phyloP scores from a whole-genome alignment of 2,113 vertebrate species.

The Paracanthobrama guichenoti region DNA sequence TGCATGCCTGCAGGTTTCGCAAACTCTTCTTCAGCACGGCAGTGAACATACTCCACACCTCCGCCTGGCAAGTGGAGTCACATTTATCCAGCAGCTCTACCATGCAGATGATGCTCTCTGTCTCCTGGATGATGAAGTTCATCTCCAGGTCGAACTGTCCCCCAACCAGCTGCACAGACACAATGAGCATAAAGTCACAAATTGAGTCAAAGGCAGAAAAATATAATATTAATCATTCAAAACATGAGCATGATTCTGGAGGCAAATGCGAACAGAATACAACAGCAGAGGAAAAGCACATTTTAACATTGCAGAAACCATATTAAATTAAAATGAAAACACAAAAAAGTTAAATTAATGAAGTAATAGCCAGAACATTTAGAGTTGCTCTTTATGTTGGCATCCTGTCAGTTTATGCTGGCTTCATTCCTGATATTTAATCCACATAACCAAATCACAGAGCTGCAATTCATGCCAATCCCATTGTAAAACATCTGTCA shows the following conservation, averaged over 20 bases:
- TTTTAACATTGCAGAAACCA: background rate
- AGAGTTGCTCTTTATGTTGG: background rate
- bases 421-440: constrained; percentile 1
- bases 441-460: background rate
- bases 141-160: constrained; percentile 97
- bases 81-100: constrained; percentile 92
- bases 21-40: constrained; percentile 96
- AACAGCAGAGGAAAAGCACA: background rate
- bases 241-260: background rate
- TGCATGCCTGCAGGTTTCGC: constrained; percentile 91
- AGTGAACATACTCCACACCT: constrained; percentile 98
- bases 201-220: background rate
- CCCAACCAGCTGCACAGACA: constrained; percentile 83
- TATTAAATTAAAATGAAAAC: background rate
- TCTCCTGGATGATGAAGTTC: constrained; percentile 98
- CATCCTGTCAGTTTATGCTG: background rate
- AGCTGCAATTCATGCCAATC: constrained; percentile 11
- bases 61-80: constrained; percentile 91
- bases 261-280: background rate
- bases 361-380: background rate
- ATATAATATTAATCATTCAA: background rate
- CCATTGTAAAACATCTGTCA: constrained; percentile 50
- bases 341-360: background rate
- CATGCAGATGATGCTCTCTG: constrained; percentile 92
- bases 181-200: background rate